Conservation (phyloP, 2,888 invertebrate species). For the Drosophila macrospina region DNA sequence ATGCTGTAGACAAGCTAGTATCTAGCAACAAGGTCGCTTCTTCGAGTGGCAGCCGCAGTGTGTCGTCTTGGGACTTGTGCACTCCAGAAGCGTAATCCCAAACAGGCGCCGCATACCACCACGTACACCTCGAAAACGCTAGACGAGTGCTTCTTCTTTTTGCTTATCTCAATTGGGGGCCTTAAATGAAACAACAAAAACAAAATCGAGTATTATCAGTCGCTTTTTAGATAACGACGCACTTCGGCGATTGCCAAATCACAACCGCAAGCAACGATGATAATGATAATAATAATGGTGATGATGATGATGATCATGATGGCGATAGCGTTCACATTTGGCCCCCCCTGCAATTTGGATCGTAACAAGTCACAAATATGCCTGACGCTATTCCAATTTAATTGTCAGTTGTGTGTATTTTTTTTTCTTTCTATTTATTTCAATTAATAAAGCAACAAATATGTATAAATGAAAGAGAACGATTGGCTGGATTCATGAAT, state of each 20-base stretch:
- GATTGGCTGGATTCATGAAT: slow-evolving; percentile 37
- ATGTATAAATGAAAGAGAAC: slow-evolving; percentile 15
- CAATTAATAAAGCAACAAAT: slow-evolving; percentile 60
- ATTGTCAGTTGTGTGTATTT: slow-evolving; percentile 18
- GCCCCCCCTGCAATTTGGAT: slow-evolving; percentile 3
- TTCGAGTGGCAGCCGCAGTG: too few relatives aligned
- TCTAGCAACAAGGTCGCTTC: slow-evolving; percentile 17
- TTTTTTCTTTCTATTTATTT: slow-evolving; percentile 33
- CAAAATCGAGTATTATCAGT: slow-evolving; percentile 9
- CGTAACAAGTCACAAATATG: slow-evolving; percentile 38
- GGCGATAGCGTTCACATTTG: neutral
- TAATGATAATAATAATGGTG: too few relatives aligned
- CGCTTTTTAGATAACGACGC: slow-evolving; percentile 19
- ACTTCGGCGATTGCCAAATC: slow-evolving; percentile 13
- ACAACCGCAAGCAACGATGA: neutral
- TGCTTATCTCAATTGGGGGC: slow-evolving; percentile 13
- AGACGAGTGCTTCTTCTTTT: slow-evolving; percentile 7
- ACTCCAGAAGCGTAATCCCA: slow-evolving; percentile 1
- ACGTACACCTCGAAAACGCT: slow-evolving; percentile 5
- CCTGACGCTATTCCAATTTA: slow-evolving; percentile 52
- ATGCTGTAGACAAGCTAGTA: slow-evolving; percentile 6
- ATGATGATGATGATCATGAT: too few relatives aligned
- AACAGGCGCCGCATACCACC: neutral
- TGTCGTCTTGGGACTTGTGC: slow-evolving; percentile 16
- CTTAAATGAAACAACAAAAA: slow-evolving; percentile 1